phyloP scores from a whole-genome alignment of 2,888 invertebrate genomes.

The Bombylius major region DNA sequence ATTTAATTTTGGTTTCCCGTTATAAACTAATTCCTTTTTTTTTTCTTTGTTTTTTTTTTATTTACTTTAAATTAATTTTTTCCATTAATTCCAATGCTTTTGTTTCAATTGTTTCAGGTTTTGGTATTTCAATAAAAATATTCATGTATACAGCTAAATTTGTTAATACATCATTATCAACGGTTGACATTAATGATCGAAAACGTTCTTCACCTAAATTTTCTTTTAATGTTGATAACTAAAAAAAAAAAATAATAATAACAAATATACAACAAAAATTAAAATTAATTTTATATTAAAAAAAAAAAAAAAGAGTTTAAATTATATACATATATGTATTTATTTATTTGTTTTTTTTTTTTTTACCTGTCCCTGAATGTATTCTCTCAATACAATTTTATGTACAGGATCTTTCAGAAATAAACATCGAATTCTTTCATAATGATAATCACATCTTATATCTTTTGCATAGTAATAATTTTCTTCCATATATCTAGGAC shows the following conservation, averaged over 20 bases:
- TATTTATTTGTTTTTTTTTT: too few relatives aligned
- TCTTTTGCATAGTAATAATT: constrained; percentile 23
- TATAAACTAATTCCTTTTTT: too few relatives aligned
- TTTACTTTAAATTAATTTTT: too few relatives aligned
- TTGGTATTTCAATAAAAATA: constrained; percentile 15
- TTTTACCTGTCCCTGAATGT: constrained; percentile 55
- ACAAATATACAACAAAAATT: neutral
- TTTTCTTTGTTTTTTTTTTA: too few relatives aligned
- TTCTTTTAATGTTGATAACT: constrained; percentile 56
- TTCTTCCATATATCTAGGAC: constrained; percentile 36
- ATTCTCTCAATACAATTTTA: constrained; percentile 58
- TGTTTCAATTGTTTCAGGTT: neutral
- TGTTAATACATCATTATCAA: constrained; percentile 58
- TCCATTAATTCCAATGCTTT: too few relatives aligned
- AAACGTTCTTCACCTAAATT: constrained; percentile 67
- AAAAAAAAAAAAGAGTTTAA: constrained; percentile 4
- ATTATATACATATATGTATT: neutral
- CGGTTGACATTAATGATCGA: constrained; percentile 56
- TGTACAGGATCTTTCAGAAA: constrained; percentile 67
- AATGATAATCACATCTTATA: constrained; percentile 48
- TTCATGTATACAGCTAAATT: constrained; percentile 50
- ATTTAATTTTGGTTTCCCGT: too few relatives aligned
- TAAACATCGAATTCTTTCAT: constrained; percentile 51
- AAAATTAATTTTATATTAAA: neutral
- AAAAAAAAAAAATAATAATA: constrained; percentile 25